Percentiles rank a stretch among this genome's conserved stretches.
These are phyloP conservation scores for Operophtera brumata DNA, from an alignment of 2,888 invertebrate species.

Conservation along the genomic window DNA sequence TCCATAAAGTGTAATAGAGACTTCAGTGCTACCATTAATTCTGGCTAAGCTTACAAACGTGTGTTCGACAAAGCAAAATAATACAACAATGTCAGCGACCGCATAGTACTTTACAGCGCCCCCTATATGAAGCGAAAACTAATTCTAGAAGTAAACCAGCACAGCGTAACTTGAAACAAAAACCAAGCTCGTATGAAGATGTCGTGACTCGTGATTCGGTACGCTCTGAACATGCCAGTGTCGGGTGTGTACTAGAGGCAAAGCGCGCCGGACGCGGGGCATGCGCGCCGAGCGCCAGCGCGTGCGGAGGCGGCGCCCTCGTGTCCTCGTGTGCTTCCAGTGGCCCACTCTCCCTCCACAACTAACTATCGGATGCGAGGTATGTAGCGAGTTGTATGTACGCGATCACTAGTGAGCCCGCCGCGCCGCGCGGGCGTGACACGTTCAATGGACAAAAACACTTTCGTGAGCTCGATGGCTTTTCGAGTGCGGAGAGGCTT, in stretches of 20 bases:
- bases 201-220: constrained; percentile 48
- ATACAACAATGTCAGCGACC: constrained; percentile 49
- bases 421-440: constrained; percentile 35
- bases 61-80: constrained; percentile 40
- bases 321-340: constrained; percentile 78
- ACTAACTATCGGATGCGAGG: constrained; percentile 25
- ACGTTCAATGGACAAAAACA: constrained; percentile 54
- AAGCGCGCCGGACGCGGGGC: constrained; percentile 46
- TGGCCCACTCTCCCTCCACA: constrained; percentile 50
- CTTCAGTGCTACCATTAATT: constrained; percentile 40
- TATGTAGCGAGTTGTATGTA: constrained; percentile 15
- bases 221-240: constrained; percentile 46
- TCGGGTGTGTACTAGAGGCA: constrained; percentile 46
- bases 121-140: constrained; percentile 57
- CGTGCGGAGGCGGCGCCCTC: constrained; percentile 52
- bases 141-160: constrained; percentile 63
- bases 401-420: constrained; percentile 30
- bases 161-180: constrained; percentile 58
- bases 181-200: constrained; percentile 67
- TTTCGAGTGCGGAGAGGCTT: constrained; percentile 73
- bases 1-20: constrained; percentile 29
- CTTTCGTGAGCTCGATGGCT: constrained; percentile 65
- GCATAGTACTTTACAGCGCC: constrained; percentile 56
- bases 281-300: constrained; percentile 44
- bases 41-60: constrained; percentile 39